A percentile compares a stretch with the other conserved stretches of the same genome.
Conservation (phyloP, 2,113 vertebrate species). For the Sceloporus undulatus region DNA sequence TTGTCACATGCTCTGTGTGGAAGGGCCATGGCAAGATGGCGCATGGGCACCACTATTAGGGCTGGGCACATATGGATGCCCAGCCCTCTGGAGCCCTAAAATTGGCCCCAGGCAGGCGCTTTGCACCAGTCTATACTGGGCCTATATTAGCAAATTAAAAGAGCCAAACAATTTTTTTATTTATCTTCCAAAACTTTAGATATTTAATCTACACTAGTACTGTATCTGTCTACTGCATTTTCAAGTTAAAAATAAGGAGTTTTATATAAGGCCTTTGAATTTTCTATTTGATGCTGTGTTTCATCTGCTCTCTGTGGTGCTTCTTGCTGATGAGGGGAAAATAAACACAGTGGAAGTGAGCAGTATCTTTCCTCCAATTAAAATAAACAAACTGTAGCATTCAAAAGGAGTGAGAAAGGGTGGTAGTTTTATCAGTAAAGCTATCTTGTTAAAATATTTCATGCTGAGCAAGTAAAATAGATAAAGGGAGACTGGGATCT, state of each 20-base stretch:
- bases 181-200: not conserved
- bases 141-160: not conserved
- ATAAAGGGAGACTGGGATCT: not conserved
- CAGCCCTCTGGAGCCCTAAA: too few species aligned
- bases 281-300: conserved; percentile 1
- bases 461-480: not conserved
- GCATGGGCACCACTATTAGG: too few species aligned
- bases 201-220: not conserved
- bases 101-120: too few species aligned
- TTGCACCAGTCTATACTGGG: too few species aligned
- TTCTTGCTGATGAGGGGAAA: not conserved
- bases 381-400: not conserved
- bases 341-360: not conserved
- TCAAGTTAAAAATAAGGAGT: not conserved
- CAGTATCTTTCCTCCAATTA: not conserved
- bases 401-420: not conserved
- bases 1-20: too few species aligned
- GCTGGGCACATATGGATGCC: too few species aligned
- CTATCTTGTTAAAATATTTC: not conserved
- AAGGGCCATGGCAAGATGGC: too few species aligned
- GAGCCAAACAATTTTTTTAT: not conserved
- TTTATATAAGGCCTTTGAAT: not conserved
- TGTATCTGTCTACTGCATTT: not conserved
- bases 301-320: not conserved
- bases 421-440: not conserved